Evolutionary conservation across 1,140 invertebrate genomes (phyloP).

Genomic region (Ostrea edulis): DNA sequence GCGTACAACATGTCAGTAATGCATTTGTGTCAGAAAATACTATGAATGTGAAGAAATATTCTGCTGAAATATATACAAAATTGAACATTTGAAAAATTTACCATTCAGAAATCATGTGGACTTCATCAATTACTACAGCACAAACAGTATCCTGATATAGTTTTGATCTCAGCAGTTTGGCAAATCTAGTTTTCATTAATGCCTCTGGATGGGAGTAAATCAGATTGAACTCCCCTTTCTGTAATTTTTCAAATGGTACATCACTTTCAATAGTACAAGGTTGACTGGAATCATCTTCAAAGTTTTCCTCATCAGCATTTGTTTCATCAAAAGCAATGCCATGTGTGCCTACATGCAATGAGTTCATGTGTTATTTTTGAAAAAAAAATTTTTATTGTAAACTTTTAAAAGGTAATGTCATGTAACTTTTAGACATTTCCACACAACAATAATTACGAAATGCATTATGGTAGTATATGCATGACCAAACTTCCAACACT

Average conservation of each 20-base stretch:
- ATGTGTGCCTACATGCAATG: not conserved
- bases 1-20: no score
- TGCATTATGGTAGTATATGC: no score
- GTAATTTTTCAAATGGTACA: constrained; percentile 32
- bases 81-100: not conserved
- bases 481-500: no score
- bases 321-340: not conserved
- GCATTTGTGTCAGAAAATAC: no score
- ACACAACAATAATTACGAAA: no score
- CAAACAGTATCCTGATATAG: constrained; percentile 37
- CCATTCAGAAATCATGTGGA: constrained; percentile 45
- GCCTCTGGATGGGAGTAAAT: constrained; percentile 38
- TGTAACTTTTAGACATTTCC: no score
- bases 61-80: no score
- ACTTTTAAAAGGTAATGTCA: no score
- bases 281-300: not conserved
- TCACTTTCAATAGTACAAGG: not conserved
- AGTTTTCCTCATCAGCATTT: not conserved
- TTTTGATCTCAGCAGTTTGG: not conserved
- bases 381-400: no score
- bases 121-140: constrained; percentile 34
- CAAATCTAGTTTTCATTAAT: not conserved
- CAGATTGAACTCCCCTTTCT: constrained; percentile 40
- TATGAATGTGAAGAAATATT: no score
- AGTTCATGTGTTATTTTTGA: not conserved